Conservation (phyloP, 53 echinoderm and acorn worm genomes). For the Glandiceps talaboti region DNA sequence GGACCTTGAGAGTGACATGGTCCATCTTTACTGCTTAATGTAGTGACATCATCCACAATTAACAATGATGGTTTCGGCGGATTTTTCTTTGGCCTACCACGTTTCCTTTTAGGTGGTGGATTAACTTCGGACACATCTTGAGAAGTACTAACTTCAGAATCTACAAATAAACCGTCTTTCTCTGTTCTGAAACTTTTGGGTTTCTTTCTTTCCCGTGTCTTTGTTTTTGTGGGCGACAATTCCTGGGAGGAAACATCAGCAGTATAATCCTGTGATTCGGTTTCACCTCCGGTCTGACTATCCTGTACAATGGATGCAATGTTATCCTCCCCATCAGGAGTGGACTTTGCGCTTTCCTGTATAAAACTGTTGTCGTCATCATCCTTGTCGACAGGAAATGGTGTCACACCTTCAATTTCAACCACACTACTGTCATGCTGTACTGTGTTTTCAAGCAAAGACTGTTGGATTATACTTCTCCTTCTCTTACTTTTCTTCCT, state of each 20-base stretch:
- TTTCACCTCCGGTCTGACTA: not conserved
- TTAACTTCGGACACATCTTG: slow-evolving; percentile 28
- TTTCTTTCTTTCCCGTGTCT: not conserved
- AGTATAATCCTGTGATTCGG: not conserved
- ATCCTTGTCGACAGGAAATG: not conserved
- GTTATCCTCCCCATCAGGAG: not conserved
- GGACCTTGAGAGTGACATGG: slow-evolving; percentile 2
- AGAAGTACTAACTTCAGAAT: too few relatives aligned
- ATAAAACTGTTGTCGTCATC: not conserved
- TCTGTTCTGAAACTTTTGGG: not conserved
- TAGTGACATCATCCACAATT: not conserved
- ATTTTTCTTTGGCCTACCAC: not conserved
- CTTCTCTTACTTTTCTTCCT: not conserved
- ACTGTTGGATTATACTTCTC: not conserved
- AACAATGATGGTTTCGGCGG: not conserved
- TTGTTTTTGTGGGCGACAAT: not conserved
- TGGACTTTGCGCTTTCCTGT: not conserved
- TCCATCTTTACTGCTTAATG: not conserved
- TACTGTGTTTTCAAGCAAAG: not conserved
- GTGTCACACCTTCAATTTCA: not conserved
- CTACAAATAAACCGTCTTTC: too few relatives aligned
- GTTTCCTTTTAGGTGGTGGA: slow-evolving; percentile 14
- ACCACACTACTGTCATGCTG: not conserved
- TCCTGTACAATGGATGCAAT: not conserved
- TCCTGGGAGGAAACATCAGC: not conserved